Base-by-base conservation (phyloP, 1,140 invertebrate genomes). In the Apis cerana region DNA sequence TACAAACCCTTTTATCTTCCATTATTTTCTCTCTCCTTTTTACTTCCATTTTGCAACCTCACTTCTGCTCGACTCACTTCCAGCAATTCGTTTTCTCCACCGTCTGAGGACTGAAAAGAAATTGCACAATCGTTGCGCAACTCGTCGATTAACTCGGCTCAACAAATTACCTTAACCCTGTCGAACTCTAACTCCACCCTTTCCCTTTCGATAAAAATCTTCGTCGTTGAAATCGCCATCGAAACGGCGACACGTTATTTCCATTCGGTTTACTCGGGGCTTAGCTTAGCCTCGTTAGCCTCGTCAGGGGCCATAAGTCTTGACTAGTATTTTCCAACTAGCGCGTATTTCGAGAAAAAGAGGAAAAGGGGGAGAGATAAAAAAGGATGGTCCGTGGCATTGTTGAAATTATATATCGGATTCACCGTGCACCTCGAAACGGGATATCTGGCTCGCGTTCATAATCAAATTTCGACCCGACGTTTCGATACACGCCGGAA, bases 401-500 rank as follows among this genome's bases (percentile, higher is more conserved):
- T 72, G 23, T 72, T 27, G 27, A 72, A 58, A 54, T 71, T 50
- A 33, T 33, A 43, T 33, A 71, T 71, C 69, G 10, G 23, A 27
- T 61, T 74, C 33, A 74, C 58, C 58, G 58, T 61, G n/a, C 43
- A 62, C 5, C 71, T 21, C 1, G 21, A 10, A 75, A 52, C 43
- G 23, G 59, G 23, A 52, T 52, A 15, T 23, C 43, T 50, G 1
- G n/a, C n/a, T 48, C 59, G 27, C 58, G 54, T 69, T 78, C 65
- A 65, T 59, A 79, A 70, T 79, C 65, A 70, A 79, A 79, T 79
- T 70, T 56, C 76, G 11, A 17, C 12, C 13, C 17, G 33, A 59
- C 54, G 23, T 70, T 62, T 62, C 74, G 58, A 50, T 70, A 78
- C 52, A n/a, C 19, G 13, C n/a, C 59, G 48, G 72, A 0, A 54